phyloP scores from a whole-genome alignment of 2,888 invertebrate genomes.

The Girardia tigrina region DNA sequence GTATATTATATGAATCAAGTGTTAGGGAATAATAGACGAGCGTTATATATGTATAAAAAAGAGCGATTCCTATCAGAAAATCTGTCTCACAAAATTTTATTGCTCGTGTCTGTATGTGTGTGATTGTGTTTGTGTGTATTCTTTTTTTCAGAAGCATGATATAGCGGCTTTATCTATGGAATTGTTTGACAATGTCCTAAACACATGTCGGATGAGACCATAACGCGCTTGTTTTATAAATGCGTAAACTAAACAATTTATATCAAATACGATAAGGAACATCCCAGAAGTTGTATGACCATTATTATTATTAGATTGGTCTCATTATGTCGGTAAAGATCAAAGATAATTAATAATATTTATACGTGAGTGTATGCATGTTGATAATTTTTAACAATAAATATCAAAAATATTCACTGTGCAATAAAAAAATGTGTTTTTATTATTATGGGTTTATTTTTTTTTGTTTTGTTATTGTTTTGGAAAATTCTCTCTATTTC shows the following conservation, averaged over 20 bases:
- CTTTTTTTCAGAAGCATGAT: background rate
- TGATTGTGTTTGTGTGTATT: background rate
- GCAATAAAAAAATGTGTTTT: background rate
- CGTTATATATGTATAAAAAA: background rate
- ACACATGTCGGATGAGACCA: background rate
- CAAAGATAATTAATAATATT: background rate
- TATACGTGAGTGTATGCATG: background rate
- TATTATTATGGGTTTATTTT: background rate
- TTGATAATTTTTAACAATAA: background rate
- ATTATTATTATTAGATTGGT: background rate
- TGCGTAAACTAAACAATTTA: background rate
- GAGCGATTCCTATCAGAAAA: too few relatives aligned
- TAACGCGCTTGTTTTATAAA: background rate
- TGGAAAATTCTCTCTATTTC: too few relatives aligned
- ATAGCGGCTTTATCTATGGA: background rate
- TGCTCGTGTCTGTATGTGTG: background rate
- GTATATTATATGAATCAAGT: background rate
- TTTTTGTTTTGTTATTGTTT: background rate
- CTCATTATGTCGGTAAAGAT: background rate
- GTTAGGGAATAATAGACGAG: background rate
- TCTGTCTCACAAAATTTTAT: background rate
- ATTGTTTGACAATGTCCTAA: background rate
- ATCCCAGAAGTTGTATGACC: background rate
- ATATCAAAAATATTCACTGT: background rate
- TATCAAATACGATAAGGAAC: background rate